Evolutionary conservation across 1,140 invertebrate genomes (phyloP).

Genomic region (Formica exsecta): DNA sequence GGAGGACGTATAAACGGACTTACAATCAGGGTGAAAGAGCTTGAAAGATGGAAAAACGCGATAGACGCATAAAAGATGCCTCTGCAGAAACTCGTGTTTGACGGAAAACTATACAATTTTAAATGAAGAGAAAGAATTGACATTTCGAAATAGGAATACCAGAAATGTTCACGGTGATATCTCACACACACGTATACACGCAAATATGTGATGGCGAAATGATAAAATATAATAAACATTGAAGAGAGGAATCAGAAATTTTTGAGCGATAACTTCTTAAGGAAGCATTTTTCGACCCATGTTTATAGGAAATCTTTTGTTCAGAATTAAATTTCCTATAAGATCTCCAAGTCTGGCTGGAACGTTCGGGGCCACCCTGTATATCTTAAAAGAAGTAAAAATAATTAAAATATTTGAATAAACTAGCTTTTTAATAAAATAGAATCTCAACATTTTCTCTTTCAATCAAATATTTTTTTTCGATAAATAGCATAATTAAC

Average conservation of each 20-base stretch:
- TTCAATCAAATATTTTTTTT: conserved; percentile 6
- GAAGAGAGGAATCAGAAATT: neutral
- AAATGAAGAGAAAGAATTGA: neutral
- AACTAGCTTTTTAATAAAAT: neutral
- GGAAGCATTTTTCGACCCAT: too few relatives aligned
- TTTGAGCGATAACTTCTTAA: too few relatives aligned
- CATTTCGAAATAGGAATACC: neutral
- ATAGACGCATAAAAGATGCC: neutral
- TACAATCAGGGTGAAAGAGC: neutral
- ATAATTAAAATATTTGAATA: neutral
- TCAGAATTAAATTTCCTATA: too few relatives aligned
- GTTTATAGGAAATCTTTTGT: too few relatives aligned
- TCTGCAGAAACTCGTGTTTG: neutral
- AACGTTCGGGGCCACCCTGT: too few relatives aligned
- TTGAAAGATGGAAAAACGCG: neutral
- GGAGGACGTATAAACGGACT: neutral
- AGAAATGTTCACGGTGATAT: neutral
- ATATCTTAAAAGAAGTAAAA: too few relatives aligned
- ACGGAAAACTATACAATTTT: neutral
- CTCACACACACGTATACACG: too few relatives aligned
- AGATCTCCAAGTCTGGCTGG: too few relatives aligned
- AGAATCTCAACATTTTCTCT: neutral
- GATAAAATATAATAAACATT: neutral
- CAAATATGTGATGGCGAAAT: neutral
- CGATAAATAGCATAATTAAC: too few relatives aligned